Percentiles rank a stretch among this genome's conserved stretches.
Evolutionary conservation across 1,140 invertebrate genomes (phyloP).

Genomic region (Platorchestia sp.): DNA sequence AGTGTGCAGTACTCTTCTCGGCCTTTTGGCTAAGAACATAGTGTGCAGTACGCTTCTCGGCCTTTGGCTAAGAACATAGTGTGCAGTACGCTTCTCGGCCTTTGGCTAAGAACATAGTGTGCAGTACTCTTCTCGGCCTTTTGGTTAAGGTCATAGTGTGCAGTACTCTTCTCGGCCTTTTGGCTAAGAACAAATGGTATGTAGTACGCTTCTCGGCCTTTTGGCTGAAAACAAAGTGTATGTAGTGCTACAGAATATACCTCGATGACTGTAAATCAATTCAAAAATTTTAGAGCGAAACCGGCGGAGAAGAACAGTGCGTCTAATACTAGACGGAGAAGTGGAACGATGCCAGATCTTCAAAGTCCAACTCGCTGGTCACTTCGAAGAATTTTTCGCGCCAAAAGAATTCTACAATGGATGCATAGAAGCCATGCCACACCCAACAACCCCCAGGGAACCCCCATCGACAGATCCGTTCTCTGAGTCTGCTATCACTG

Average conservation of each 20-base stretch:
- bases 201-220: no score
- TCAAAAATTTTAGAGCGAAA: neutral
- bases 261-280: slow-evolving; percentile 22
- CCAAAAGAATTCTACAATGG: neutral
- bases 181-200: no score
- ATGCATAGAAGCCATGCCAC: neutral
- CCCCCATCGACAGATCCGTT: neutral
- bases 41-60: no score
- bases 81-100: no score
- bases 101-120: no score
- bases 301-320: slow-evolving; percentile 8
- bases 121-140: no score
- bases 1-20: no score
- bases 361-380: neutral
- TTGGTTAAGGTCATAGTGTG: no score
- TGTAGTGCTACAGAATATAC: neutral
- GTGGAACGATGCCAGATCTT: neutral
- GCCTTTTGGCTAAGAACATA: no score
- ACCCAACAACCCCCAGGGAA: neutral
- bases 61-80: no score
- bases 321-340: slow-evolving; percentile 8
- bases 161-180: no score
- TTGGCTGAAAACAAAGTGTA: no score
- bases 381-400: neutral
- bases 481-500: neutral